Base-by-base conservation (phyloP, 2,888 invertebrate species). In the Diadegma fenestrale region DNA sequence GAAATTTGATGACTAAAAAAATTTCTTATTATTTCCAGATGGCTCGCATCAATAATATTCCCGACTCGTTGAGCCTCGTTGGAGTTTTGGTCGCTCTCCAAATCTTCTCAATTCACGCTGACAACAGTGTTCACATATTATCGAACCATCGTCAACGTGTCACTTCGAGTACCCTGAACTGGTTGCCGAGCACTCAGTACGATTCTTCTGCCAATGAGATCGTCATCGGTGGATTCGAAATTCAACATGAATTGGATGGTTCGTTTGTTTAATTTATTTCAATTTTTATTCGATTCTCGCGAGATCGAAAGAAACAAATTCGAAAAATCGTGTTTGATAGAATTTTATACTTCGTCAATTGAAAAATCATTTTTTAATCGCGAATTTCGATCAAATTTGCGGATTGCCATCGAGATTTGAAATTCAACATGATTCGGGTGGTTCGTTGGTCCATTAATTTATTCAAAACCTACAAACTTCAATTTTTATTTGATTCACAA, bases 111-210 rank as follows among this genome's bases (percentile, higher is more conserved):
- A 76, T 76, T 7, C 19, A 33, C 68, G 92, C 91, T 17, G 94
- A 94, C 88, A 92, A 92, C 88, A 92, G 93, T 69, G 95, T 94
- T 33, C 92, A 94, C 89, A 93, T 94, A 85, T 88, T 91, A 30
- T 93, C 93, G 10, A 89, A 82, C 7, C 77, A 85, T 72, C 83
- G 96, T 85, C 97, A 97, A 93, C 95, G 96, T 80, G 95, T 97
- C 77, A 98, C 98, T 5, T 98, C 98, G 8, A 97, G 96, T 90
- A 97, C 97, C 0, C 95, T 98, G 75, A 95, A 96, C 91, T 98
- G 98, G 98, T 95, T 96, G 75, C 95, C 95, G 0, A 94, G 94
- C 71, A 94, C 94, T 33, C 95, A 95, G 87, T 94, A 96, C 76
- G 95, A 95, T 86, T 69, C 87, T 22, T 88, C 89, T 45, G 87